A percentile compares a stretch with the other conserved stretches of the same genome.
Evolutionary conservation across 2,113 vertebrate genomes (phyloP).

Genomic region (Zosterops borbonicus): DNA sequence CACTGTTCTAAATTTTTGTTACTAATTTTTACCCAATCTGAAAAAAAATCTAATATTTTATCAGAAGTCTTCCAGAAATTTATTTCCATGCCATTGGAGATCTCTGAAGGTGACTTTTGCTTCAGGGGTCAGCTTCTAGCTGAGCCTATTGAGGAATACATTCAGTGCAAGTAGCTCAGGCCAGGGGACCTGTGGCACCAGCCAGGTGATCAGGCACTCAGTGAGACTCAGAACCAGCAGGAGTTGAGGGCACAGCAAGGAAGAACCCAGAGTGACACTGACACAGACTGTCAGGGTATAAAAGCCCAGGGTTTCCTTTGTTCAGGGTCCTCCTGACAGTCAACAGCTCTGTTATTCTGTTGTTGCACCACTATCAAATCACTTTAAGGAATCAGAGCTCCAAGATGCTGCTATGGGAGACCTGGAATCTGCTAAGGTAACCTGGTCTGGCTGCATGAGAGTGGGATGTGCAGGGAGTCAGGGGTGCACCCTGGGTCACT

Average conservation of each 20-base stretch:
- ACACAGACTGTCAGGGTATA: not conserved
- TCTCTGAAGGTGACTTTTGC: not conserved
- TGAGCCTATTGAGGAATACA: not conserved
- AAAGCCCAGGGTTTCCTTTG: not conserved
- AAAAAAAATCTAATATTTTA: not conserved
- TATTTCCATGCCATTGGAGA: not conserved
- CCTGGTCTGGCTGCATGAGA: not conserved
- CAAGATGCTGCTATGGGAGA: not conserved
- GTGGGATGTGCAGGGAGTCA: not conserved
- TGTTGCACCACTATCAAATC: not conserved
- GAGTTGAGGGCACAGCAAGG: not conserved
- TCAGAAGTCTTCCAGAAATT: not conserved
- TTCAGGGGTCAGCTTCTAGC: not conserved
- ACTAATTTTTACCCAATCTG: not conserved
- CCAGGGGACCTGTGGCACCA: not conserved
- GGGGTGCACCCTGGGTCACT: not conserved
- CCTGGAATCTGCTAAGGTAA: no score
- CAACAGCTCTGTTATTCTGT: no score
- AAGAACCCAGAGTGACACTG: not conserved
- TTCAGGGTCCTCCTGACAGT: not conserved
- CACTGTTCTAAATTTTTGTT: not conserved
- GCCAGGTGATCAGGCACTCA: not conserved
- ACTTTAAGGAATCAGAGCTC: not conserved
- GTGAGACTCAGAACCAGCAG: not conserved
- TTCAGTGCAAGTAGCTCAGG: not conserved